Percentiles rank a stretch among this genome's conserved stretches.
Evolutionary conservation across 2,797 vertebrate species (phyloP).

Genomic region (Phataginus tricuspis): DNA sequence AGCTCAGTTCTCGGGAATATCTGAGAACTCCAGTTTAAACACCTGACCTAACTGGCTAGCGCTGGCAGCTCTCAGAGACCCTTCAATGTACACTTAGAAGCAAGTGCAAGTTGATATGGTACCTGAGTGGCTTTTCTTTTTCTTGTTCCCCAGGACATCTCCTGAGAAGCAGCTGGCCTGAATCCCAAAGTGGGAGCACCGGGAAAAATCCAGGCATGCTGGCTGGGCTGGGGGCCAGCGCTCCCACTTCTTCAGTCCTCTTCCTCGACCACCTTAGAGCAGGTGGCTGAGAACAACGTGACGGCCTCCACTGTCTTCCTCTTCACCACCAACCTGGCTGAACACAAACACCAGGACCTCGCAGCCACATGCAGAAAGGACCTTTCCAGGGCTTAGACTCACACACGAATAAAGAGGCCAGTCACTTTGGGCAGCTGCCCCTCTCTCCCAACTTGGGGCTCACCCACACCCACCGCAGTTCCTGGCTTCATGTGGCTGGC

Average conservation of each 20-base stretch:
- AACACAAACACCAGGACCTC: not conserved
- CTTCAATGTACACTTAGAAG: not conserved
- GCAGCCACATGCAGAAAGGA: not conserved
- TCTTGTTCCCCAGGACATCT: not conserved
- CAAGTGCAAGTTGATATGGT: not conserved
- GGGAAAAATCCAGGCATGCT: not conserved
- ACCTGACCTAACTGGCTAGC: not conserved
- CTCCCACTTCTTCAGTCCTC: not conserved
- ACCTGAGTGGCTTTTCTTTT: not conserved
- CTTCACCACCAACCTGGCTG: not conserved
- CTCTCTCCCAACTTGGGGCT: slow-evolving; percentile 5
- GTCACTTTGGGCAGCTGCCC: slow-evolving; percentile 21
- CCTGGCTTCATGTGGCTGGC: not conserved
- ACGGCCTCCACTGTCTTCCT: not conserved
- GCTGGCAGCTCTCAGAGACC: not conserved
- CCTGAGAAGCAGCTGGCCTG: not conserved
- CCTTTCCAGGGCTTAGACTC: not conserved
- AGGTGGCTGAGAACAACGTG: not conserved
- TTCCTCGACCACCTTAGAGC: not conserved
- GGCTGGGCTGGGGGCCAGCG: not conserved
- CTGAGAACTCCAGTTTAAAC: not conserved
- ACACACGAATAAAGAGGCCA: not conserved
- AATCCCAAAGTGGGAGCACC: not conserved
- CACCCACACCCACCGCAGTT: not conserved
- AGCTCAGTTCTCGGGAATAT: not conserved